phyloP scores from a whole-genome alignment of 2,888 invertebrate species.

The Hofmannophila pseudospretella region DNA sequence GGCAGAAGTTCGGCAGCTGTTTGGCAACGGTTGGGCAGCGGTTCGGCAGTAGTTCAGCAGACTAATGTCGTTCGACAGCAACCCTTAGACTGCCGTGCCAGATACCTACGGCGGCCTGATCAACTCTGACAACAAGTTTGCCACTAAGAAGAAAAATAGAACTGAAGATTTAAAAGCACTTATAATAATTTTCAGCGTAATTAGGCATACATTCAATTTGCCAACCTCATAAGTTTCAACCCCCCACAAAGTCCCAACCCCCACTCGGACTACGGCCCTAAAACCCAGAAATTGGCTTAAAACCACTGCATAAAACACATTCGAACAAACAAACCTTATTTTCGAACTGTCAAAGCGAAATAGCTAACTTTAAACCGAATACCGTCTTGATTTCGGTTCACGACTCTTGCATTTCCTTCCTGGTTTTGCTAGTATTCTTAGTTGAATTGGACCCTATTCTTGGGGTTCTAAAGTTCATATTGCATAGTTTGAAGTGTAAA shows the following conservation, averaged over 20 bases:
- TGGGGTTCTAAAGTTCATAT: neutral
- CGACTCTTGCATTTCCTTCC: neutral
- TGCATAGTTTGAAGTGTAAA: neutral
- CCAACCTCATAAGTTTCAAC: too few species aligned
- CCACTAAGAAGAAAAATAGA: too few species aligned
- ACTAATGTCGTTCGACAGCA: too few species aligned
- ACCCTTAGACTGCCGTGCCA: too few species aligned
- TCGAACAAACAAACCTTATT: constrained; percentile 1
- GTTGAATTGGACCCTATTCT: neutral
- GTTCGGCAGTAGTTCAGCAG: too few species aligned
- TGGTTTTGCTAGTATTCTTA: neutral
- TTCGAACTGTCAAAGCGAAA: constrained; percentile 1
- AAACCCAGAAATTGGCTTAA: neutral
- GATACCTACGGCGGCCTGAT: too few species aligned
- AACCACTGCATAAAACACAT: neutral
- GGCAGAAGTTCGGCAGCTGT: too few species aligned
- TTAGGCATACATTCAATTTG: neutral
- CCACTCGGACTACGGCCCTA: too few species aligned
- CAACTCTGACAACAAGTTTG: too few species aligned
- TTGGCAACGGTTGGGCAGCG: too few species aligned
- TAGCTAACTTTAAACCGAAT: neutral
- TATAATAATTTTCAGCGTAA: neutral
- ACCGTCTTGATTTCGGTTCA: neutral
- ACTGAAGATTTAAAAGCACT: neutral
- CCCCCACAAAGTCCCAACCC: too few species aligned